A percentile compares a stretch with the other conserved stretches of the same genome.
phyloP scores from a whole-genome alignment of 2,797 vertebrate species.

The Catamblyrhynchus diadema region DNA sequence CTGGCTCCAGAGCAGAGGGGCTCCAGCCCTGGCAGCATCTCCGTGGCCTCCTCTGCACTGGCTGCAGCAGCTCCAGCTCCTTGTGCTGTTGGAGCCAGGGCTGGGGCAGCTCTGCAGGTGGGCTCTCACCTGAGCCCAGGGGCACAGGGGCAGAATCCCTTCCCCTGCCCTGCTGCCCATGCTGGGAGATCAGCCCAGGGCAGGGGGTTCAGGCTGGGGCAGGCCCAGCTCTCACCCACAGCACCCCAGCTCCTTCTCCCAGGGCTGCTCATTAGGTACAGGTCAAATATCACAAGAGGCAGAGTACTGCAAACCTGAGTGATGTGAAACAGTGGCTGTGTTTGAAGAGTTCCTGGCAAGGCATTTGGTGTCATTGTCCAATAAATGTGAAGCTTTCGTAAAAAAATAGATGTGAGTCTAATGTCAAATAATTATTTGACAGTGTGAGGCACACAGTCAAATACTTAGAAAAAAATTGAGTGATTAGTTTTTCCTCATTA shows the following conservation, averaged over 20 bases:
- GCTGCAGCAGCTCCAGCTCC: background rate
- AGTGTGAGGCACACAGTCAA: background rate
- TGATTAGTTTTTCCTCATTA: background rate
- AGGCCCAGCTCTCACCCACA: background rate
- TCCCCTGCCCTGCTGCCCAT: background rate
- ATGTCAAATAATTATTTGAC: background rate
- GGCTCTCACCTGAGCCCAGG: background rate
- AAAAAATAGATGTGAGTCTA: background rate
- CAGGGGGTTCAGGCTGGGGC: background rate
- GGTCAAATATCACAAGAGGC: background rate
- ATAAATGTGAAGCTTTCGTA: background rate
- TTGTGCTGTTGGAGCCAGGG: background rate
- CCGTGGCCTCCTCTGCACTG: background rate
- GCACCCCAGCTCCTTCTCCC: background rate
- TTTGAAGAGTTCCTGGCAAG: background rate
- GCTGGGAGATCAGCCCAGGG: background rate
- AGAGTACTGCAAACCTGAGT: background rate
- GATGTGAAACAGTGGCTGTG: accelerated
- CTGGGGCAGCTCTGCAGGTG: background rate
- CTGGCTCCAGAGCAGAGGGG: background rate
- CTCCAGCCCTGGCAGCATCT: background rate
- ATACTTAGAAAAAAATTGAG: background rate
- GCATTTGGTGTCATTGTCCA: background rate
- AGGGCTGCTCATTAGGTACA: background rate
- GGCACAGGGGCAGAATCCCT: background rate